Base-by-base conservation (phyloP, 2,888 invertebrate genomes). In the Beris chalybata region DNA sequence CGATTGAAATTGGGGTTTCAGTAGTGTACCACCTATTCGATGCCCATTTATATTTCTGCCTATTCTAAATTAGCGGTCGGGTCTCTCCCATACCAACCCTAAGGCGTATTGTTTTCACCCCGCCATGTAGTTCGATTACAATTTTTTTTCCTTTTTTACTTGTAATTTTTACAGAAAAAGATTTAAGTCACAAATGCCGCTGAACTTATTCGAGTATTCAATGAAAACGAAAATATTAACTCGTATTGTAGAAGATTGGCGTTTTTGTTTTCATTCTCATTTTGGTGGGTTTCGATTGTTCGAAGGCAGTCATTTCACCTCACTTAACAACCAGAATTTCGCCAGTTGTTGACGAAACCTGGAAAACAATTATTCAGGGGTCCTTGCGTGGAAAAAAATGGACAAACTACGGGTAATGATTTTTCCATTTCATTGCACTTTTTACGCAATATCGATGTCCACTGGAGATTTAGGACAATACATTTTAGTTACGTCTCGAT, bases 361-460 rank as follows among this genome's bases (percentile, higher is more conserved):
- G 52, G 61, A 61, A 61, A 61, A 61, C 61, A 61, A 61, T 61
- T 43, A 61, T 61, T 61, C 50, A 50, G 32, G 61, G 61, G 22
- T 50, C 32, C 50, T 61, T 61, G 50, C 43, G 52, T 30, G 38
- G 13, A n/a, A 50, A 61, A 61, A 61, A 61, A 50, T 61, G 52
- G 50, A 59, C 58, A 48, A 6, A 38, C 50, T 45, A 57, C 31
- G 50, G 32, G 61, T 61, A 61, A 61, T 61, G 61, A 61, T 50
- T 52, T 61, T 61, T 61, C 61, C 61, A 38, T 4, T 61, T 50
- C 61, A 61, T 52, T 50, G 22, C 47, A 61, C 52, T 13, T 13
- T 22, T 52, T 61, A 7, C 38, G 22, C 50, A 50, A 61, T 61
- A 61, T 61, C 52, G 50, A 52, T 61, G 61, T 61, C 61, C 61